phyloP scores from a whole-genome alignment of 2,888 invertebrate species.

The Andrena minutula region DNA sequence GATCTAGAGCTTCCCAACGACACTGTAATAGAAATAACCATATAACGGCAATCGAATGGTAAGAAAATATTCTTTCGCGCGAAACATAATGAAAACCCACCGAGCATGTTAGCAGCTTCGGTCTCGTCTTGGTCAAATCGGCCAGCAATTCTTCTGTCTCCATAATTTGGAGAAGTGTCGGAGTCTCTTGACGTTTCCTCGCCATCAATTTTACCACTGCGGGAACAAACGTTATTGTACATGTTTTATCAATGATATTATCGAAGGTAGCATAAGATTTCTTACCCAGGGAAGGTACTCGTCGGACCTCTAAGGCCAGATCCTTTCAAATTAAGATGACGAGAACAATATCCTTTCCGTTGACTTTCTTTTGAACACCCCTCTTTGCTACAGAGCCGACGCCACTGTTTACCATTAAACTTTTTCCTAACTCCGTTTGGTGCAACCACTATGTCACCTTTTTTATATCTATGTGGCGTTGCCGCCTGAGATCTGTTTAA shows the following conservation, averaged over 20 bases:
- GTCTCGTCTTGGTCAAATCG: constrained; percentile 97
- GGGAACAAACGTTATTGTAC: constrained; percentile 47
- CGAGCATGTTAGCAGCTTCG: constrained; percentile 98
- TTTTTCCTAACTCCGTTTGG: constrained; percentile 99
- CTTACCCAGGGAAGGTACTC: constrained; percentile 80
- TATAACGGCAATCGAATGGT: background rate
- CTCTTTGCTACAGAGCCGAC: constrained; percentile 97
- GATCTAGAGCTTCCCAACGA: constrained; percentile 97
- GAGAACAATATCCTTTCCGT: constrained; percentile 97
- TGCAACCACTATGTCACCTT: constrained; percentile 97
- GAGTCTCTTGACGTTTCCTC: constrained; percentile 96
- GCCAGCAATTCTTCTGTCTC: constrained; percentile 90
- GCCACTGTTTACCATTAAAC: constrained; percentile 99
- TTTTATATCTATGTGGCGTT: constrained; percentile 98
- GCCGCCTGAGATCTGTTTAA: constrained; percentile 92
- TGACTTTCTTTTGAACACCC: constrained; percentile 99
- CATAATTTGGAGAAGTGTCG: constrained; percentile 94
- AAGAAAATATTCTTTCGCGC: background rate
- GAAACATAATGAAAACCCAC: constrained; percentile 82
- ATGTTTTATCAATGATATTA: background rate
- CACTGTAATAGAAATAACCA: constrained; percentile 86
- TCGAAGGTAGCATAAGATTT: background rate
- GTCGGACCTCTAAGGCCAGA: constrained; percentile 81
- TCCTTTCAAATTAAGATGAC: constrained; percentile 97
- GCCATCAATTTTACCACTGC: constrained; percentile 89